Base-by-base conservation (phyloP, 2,797 vertebrate genomes). In the Cossypha caffra region DNA sequence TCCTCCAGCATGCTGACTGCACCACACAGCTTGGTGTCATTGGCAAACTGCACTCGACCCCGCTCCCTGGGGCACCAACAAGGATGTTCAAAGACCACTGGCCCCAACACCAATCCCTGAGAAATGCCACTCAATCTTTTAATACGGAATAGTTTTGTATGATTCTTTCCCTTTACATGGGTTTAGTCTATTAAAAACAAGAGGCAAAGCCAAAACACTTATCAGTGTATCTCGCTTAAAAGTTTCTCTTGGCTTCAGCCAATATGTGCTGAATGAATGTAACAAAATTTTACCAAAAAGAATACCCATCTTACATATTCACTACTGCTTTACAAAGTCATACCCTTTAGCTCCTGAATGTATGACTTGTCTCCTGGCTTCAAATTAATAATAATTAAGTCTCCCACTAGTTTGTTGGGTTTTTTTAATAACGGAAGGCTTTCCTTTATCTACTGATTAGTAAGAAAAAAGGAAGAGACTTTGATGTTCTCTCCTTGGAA, bases 401-500 rank as follows among this genome's bases (percentile, higher is more conserved):
- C 17, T 90, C 23, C 19, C 42, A 59, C 55, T 82, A 73, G 73
- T 58, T 54, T 31, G 28, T 20, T 10, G 5, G 11, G 18, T 42
- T 19, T 19, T 48, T 59, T 82, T 91, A 91, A 75, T 89, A 83
- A 83, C 40, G 8, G 52, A 88, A 90, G n/a, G 5, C 31, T 90
- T 80, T 77, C 18, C 28, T 88, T 88, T 88, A 73, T 68, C 79
- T 86, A 47, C 43, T 69, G 71, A 79, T 84, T 88, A 64, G n/a
- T 71, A 57, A 64, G 47, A 66, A 95, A 77, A 29, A 71, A 62
- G 51, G 55, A 92, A 69, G 33, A 81, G 14, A 61, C 71, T 86
- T 93, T 75, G 57, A 90, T 91, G 76, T 86, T 47, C 33, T 93
- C 35, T 76, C 35, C 23, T 68, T 86, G 50, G 42, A 84, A 88